Base-by-base conservation (phyloP, 2,797 vertebrate species). In the Trachops cirrhosus region DNA sequence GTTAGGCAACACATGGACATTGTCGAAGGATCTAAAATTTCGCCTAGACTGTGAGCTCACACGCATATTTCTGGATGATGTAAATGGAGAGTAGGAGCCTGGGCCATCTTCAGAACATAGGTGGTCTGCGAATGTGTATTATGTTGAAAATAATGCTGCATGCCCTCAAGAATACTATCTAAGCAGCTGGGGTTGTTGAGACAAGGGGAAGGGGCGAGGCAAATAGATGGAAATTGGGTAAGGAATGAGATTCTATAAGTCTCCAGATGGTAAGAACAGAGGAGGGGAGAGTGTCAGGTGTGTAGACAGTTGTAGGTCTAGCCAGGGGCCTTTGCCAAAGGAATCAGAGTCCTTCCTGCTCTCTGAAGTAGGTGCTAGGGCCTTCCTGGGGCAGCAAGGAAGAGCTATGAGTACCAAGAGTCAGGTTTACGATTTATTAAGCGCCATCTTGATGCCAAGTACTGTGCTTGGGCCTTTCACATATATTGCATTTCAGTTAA, bases 401-500 rank as follows among this genome's bases (percentile, higher is more conserved):
- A 83, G 57, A 79, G 71, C 64, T 71, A 19, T 62, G 74, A 67
- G 84, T 86, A 80, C 52, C 68, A 64, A 88, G 48, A 91, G 64
- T 67, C 26, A 24, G 54, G 39, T 54, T 52, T 93, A 59, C 32
- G 48, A 22, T 78, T 89, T 80, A 75, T 79, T 79, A 83, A 95
- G 54, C 15, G 32, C 67, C 22, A 19, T 80, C 64, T 26, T 93
- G 77, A 84, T n/a, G 84, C 92, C 85, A 93, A 70, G 19, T 48
- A 54, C 80, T 22, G 3, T 86, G 54, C 57, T 87, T 88, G 74
- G 41, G 73, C 89, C 48, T n/a, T 93, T 77, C 5, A 0, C 75
- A 75, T 86, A 73, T 48, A 18, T 19, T 84, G 91, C 74, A 70
- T 95, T 71, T 94, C 89, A 83, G 83, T 83, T 89, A 82, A 95